Evolutionary conservation across 1,140 invertebrate species (phyloP).

Genomic region (Drosophila varians): DNA sequence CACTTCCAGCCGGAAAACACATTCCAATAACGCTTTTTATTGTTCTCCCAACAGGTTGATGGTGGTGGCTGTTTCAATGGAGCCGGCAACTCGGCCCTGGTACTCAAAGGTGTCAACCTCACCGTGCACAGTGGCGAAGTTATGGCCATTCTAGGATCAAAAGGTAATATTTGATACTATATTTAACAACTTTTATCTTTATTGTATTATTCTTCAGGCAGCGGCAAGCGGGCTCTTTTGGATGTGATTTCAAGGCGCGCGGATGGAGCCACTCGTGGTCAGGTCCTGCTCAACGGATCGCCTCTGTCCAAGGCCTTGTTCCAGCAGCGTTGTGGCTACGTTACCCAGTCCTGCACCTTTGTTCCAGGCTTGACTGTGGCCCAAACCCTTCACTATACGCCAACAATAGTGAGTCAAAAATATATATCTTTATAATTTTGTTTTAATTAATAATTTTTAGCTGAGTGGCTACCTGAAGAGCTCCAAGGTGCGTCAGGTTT

Average conservation of each 20-base stretch:
- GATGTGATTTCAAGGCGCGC: constrained; percentile 94
- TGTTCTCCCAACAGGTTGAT: constrained; percentile 87
- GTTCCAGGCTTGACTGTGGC: constrained; percentile 93
- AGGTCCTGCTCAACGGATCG: constrained; percentile 93
- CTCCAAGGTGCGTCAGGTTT: constrained; percentile 91
- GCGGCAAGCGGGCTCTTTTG: constrained; percentile 94
- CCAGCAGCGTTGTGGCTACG: constrained; percentile 92
- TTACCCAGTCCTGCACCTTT: constrained; percentile 92
- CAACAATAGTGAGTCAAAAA: constrained; percentile 87
- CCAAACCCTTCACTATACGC: constrained; percentile 92
- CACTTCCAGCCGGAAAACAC: not conserved
- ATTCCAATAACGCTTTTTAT: constrained; percentile 44
- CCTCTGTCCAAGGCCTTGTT: constrained; percentile 92
- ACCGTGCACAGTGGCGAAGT: constrained; percentile 96
- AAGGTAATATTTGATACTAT: constrained; percentile 86
- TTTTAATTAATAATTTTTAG: constrained; percentile 80
- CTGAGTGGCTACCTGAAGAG: constrained; percentile 89
- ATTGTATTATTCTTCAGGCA: constrained; percentile 88
- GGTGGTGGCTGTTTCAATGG: constrained; percentile 91
- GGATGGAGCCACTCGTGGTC: constrained; percentile 90
- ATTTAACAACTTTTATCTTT: not conserved
- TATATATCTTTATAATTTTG: not conserved
- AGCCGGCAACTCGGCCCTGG: constrained; percentile 91
- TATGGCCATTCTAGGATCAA: constrained; percentile 95
- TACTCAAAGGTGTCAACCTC: constrained; percentile 95